Evolutionary conservation across 2,888 invertebrate genomes (phyloP).

Genomic region (Acanthosoma haemorrhoidale): DNA sequence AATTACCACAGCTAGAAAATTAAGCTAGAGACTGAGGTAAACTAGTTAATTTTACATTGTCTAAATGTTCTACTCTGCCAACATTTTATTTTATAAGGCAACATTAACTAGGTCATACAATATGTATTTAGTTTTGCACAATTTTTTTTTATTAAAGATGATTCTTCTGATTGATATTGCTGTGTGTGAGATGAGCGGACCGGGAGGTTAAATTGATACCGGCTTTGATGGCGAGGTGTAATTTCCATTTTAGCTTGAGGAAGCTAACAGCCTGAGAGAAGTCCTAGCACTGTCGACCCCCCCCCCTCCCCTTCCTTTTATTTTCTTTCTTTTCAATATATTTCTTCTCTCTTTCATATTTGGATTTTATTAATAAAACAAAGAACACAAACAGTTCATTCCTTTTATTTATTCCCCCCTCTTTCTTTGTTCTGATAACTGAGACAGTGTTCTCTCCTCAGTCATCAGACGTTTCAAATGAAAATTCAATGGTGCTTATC

Average conservation of each 20-base stretch:
- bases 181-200: too few relatives aligned
- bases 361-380: constrained; percentile 10
- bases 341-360: constrained; percentile 6
- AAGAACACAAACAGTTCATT: constrained; percentile 8
- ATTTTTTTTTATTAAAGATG: too few relatives aligned
- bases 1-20: too few relatives aligned
- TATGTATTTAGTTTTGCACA: too few relatives aligned
- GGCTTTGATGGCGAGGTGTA: constrained; percentile 8
- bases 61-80: too few relatives aligned
- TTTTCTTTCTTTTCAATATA: constrained; percentile 9
- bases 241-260: constrained; percentile 12
- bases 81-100: too few relatives aligned
- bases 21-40: too few relatives aligned
- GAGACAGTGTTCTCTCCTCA: not conserved
- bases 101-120: too few relatives aligned
- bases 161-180: too few relatives aligned
- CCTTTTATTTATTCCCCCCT: not conserved
- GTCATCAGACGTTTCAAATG: not conserved
- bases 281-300: not conserved
- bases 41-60: too few relatives aligned
- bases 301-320: not conserved
- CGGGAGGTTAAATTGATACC: constrained; percentile 9
- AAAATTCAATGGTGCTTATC: not conserved
- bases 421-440: constrained; percentile 1
- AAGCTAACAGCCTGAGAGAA: not conserved